Conservation (phyloP, 1,140 invertebrate genomes). For the Lanistes nyassanus region DNA sequence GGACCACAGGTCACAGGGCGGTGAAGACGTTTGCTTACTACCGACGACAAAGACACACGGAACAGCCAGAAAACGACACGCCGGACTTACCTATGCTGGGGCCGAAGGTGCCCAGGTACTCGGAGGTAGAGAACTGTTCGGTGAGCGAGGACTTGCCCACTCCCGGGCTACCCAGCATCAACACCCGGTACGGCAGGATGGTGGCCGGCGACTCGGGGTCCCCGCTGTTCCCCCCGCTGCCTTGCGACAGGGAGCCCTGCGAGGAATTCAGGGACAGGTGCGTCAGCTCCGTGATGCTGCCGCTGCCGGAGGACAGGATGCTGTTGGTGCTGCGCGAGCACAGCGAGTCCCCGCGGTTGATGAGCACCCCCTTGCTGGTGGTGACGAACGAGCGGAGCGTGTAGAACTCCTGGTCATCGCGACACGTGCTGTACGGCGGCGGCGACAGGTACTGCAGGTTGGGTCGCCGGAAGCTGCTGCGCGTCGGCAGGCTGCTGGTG, state of each 20-base stretch:
- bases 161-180: conserved; percentile 84
- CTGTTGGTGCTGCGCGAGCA: conserved; percentile 72
- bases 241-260: conserved; percentile 39
- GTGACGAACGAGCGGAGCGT: conserved; percentile 87
- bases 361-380: conserved; percentile 88
- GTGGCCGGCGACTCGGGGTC: conserved; percentile 8
- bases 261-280: conserved; percentile 27
- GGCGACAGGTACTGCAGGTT: conserved; percentile 41
- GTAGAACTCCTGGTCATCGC: conserved; percentile 75
- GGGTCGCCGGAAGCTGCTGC: conserved; percentile 42
- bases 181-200: conserved; percentile 74
- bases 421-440: conserved; percentile 10
- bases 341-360: conserved; percentile 93
- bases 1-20: too few relatives aligned
- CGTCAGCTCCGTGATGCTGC: conserved; percentile 38
- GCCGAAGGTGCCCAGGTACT: conserved; percentile 93
- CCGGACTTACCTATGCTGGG: conserved; percentile 68
- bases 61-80: not conserved
- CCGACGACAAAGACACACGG: too few relatives aligned
- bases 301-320: conserved; percentile 77
- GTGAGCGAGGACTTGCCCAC: conserved; percentile 90
- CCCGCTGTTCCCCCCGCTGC: conserved; percentile 20
- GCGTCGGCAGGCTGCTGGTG: conserved; percentile 53
- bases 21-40: too few relatives aligned
- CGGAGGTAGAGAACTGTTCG: conserved; percentile 92